These are phyloP conservation scores for Antheraea mylitta DNA, from an alignment of 1,140 invertebrate genomes.

Conservation along the genomic window DNA sequence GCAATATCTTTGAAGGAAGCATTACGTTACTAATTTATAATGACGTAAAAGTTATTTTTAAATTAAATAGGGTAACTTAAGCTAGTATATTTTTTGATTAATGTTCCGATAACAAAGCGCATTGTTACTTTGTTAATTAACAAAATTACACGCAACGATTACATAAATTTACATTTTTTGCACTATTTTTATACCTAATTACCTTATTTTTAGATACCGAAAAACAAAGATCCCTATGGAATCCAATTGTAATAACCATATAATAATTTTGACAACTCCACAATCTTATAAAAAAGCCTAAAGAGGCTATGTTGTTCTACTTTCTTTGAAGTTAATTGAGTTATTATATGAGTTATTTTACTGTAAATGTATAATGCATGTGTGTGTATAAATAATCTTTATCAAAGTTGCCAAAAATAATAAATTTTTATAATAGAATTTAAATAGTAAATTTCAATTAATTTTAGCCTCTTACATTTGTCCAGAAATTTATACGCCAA, in stretches of 20 bases:
- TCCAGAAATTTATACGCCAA: neutral
- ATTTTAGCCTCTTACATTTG: conserved; percentile 32
- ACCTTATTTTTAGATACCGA: neutral
- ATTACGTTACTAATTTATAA: conserved; percentile 9
- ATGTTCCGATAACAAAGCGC: neutral
- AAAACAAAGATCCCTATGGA: conserved; percentile 22
- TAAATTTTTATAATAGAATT: neutral
- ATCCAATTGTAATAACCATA: conserved; percentile 6
- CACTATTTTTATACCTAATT: neutral
- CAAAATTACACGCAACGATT: neutral
- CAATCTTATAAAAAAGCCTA: neutral
- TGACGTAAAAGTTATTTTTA: neutral
- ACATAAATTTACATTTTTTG: neutral
- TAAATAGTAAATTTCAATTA: conserved; percentile 19
- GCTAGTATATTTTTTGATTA: neutral
- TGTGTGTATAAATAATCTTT: neutral
- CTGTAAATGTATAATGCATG: too few relatives aligned
- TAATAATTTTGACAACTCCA: neutral
- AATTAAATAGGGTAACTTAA: neutral
- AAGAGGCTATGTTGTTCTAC: too few relatives aligned
- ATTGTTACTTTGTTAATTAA: neutral
- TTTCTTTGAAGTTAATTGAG: too few relatives aligned
- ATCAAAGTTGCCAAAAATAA: neutral
- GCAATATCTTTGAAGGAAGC: conserved; percentile 5
- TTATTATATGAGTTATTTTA: too few relatives aligned